These are phyloP conservation scores for Tortrix viridana DNA, from an alignment of 2,888 invertebrate genomes.

Conservation along the genomic window DNA sequence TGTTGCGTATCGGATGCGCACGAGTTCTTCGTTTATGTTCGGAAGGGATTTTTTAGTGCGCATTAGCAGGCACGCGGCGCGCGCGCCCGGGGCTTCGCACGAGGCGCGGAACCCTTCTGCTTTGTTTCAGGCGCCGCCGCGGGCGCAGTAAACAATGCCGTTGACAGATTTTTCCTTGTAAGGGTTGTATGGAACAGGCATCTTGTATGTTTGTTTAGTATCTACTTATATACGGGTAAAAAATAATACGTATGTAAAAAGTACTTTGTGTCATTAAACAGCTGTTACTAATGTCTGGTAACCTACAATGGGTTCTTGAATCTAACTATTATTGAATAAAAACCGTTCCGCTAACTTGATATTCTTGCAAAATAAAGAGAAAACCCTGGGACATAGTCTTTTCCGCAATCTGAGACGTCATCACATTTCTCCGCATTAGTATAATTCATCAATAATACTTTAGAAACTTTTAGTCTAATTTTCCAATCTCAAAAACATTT, in stretches of 20 bases:
- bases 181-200: slow-evolving; percentile 1
- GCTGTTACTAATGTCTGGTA: too few species aligned
- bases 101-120: slow-evolving; percentile 41
- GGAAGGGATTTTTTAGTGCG: slow-evolving; percentile 79
- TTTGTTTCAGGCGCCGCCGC: slow-evolving; percentile 45
- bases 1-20: slow-evolving; percentile 84
- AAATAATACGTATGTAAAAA: background rate
- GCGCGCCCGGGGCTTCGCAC: slow-evolving; percentile 40
- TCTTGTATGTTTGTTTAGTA: background rate
- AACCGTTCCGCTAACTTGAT: too few species aligned
- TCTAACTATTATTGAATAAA: too few species aligned
- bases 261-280: too few species aligned
- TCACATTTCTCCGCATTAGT: too few species aligned
- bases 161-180: slow-evolving; percentile 31
- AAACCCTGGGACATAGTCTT: too few species aligned
- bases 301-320: too few species aligned
- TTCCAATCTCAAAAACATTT: too few species aligned
- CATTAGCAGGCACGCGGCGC: slow-evolving; percentile 70
- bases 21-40: slow-evolving; percentile 78
- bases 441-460: too few species aligned
- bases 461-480: too few species aligned
- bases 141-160: slow-evolving; percentile 42
- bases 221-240: background rate
- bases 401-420: too few species aligned
- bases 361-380: too few species aligned